Conservation (phyloP, 2,797 vertebrate genomes). For the Brachyalestes nurse region DNA sequence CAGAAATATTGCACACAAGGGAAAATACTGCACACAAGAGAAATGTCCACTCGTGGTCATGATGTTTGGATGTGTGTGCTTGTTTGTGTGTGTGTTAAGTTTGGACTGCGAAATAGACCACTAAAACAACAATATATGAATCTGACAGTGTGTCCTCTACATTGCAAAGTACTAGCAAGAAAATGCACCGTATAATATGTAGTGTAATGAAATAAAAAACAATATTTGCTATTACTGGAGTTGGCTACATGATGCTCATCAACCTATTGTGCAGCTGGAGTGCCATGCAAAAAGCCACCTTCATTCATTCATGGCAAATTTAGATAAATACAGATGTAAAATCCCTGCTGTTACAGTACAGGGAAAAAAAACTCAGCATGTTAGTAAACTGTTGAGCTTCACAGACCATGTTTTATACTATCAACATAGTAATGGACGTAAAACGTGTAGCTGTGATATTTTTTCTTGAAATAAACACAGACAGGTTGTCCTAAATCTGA, state of each 20-base stretch:
- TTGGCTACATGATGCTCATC: neutral
- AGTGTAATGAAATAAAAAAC: too few species aligned
- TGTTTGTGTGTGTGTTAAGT: too few species aligned
- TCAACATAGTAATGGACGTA: neutral
- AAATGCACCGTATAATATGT: too few species aligned
- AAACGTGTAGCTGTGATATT: neutral
- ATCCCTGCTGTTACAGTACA: neutral
- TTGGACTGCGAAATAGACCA: too few species aligned
- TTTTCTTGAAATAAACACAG: constrained; percentile 41
- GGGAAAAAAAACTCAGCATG: too few species aligned
- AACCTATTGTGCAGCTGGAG: neutral
- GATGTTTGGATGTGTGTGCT: too few species aligned
- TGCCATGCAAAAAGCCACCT: neutral
- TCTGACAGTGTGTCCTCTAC: too few species aligned
- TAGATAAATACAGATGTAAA: neutral
- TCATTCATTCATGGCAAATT: neutral
- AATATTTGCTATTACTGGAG: neutral
- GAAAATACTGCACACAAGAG: too few species aligned
- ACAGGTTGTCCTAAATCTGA: constrained; percentile 50
- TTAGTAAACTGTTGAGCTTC: neutral
- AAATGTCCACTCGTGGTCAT: too few species aligned
- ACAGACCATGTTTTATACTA: neutral
- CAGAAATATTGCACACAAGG: too few species aligned
- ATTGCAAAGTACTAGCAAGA: too few species aligned
- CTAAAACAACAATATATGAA: too few species aligned